These are phyloP conservation scores for Phortica okadai DNA, from an alignment of 2,888 invertebrate genomes.

Conservation along the genomic window DNA sequence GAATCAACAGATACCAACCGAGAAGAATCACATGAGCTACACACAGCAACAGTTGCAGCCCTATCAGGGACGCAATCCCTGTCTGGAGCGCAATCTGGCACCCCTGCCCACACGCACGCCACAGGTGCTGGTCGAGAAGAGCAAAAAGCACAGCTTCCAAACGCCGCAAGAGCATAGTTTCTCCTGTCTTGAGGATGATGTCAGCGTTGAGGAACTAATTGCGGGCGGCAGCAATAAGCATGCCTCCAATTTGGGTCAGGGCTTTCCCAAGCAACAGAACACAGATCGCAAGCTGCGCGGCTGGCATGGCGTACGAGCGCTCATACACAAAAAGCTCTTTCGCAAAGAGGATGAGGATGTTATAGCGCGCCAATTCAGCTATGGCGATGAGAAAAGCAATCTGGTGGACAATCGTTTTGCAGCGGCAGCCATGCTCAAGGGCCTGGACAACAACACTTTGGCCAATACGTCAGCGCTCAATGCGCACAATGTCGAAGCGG, in stretches of 20 bases:
- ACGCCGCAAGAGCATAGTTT: slow-evolving; percentile 72
- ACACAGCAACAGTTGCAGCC: slow-evolving; percentile 83
- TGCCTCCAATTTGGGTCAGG: slow-evolving; percentile 71
- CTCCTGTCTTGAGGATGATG: slow-evolving; percentile 75
- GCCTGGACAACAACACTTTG: slow-evolving; percentile 49
- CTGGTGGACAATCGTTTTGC: slow-evolving; percentile 66
- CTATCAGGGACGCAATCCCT: slow-evolving; percentile 90
- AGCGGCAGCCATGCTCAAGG: slow-evolving; percentile 54
- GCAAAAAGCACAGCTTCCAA: slow-evolving; percentile 75
- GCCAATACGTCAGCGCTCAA: background rate
- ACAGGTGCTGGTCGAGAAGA: slow-evolving; percentile 73
- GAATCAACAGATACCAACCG: slow-evolving; percentile 73
- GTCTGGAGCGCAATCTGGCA: slow-evolving; percentile 85
- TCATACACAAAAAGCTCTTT: slow-evolving; percentile 76
- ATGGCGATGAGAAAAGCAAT: slow-evolving; percentile 74
- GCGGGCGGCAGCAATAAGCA: slow-evolving; percentile 56
- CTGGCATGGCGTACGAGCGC: slow-evolving; percentile 75
- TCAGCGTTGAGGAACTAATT: slow-evolving; percentile 75
- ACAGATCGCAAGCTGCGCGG: slow-evolving; percentile 74
- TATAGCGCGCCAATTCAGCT: slow-evolving; percentile 50
- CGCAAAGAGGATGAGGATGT: slow-evolving; percentile 65
- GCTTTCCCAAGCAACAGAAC: slow-evolving; percentile 76
- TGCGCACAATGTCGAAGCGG: background rate
- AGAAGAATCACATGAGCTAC: slow-evolving; percentile 75
- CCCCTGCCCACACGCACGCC: slow-evolving; percentile 64